These are phyloP conservation scores for Galerucella nymphaeae DNA, from an alignment of 2,888 invertebrate species.

Conservation along the genomic window DNA sequence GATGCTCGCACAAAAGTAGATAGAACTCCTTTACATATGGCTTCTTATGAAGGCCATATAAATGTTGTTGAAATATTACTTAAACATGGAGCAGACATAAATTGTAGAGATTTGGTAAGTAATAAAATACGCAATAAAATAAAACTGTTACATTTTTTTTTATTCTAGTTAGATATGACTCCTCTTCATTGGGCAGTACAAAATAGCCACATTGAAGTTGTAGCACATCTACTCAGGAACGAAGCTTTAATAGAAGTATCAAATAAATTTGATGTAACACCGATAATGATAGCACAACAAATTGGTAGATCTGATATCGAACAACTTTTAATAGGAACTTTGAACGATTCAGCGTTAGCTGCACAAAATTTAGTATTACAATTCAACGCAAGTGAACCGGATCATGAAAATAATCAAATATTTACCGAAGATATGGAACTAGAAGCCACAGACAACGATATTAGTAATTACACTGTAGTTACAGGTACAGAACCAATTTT, in stretches of 20 bases:
- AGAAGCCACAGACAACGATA: conserved; percentile 37
- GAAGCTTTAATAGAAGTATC: conserved; percentile 77
- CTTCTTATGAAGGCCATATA: conserved; percentile 85
- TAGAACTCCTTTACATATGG: conserved; percentile 90
- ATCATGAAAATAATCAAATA: conserved; percentile 45
- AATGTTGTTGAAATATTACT: conserved; percentile 78
- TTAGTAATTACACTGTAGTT: conserved; percentile 20
- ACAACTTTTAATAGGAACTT: conserved; percentile 67
- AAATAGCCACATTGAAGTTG: conserved; percentile 78
- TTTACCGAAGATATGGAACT: conserved; percentile 40
- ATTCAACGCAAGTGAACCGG: conserved; percentile 41
- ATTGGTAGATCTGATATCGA: conserved; percentile 73
- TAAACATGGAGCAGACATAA: conserved; percentile 76
- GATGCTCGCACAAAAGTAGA: conserved; percentile 94
- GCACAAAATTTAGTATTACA: conserved; percentile 54
- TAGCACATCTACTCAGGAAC: conserved; percentile 75
- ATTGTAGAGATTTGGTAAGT: conserved; percentile 81
- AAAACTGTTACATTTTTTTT: neutral
- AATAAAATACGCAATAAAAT: neutral
- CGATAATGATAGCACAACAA: conserved; percentile 75
- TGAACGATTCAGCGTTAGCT: conserved; percentile 52
- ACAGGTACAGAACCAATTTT: conserved; percentile 33
- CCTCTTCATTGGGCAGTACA: conserved; percentile 95
- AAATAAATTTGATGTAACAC: conserved; percentile 81
- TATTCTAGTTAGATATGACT: conserved; percentile 82